Conservation (phyloP, 2,888 invertebrate genomes). For the Agrilus mali region DNA sequence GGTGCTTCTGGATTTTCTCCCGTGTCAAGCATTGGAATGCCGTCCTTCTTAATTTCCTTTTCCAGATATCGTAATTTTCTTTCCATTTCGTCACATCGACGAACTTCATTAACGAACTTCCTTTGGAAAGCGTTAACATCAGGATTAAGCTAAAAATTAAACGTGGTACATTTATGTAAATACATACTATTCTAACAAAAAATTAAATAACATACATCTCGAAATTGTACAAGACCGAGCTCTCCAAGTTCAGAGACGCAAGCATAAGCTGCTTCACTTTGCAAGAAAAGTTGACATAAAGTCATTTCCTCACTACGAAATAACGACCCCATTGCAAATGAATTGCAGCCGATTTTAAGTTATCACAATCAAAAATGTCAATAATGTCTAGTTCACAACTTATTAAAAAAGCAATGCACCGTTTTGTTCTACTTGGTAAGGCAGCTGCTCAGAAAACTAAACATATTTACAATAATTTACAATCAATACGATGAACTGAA, state of each 20-base stretch:
- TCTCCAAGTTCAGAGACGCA: slow-evolving; percentile 97
- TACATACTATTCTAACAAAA: too few species aligned
- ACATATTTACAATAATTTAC: too few species aligned
- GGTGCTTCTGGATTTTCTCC: slow-evolving; percentile 99
- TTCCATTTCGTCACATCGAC: slow-evolving; percentile 98
- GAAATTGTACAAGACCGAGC: slow-evolving; percentile 91
- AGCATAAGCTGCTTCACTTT: slow-evolving; percentile 96
- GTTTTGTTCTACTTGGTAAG: too few species aligned
- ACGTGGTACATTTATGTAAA: neutral
- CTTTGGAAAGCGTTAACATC: slow-evolving; percentile 97
- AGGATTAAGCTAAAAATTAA: slow-evolving; percentile 68
- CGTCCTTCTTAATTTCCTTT: slow-evolving; percentile 93
- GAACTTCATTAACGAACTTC: slow-evolving; percentile 95
- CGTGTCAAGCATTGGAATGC: slow-evolving; percentile 94
- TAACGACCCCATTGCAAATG: slow-evolving; percentile 64
- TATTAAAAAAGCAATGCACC: too few species aligned
- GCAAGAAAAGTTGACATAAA: slow-evolving; percentile 94
- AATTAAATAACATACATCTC: slow-evolving; percentile 60
- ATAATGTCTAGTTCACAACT: too few species aligned
- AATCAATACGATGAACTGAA: too few species aligned
- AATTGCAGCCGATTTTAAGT: neutral
- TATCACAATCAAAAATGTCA: too few species aligned
- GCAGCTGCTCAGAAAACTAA: too few species aligned
- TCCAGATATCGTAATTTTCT: slow-evolving; percentile 91
- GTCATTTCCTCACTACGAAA: slow-evolving; percentile 99